Evolutionary conservation across 2,113 vertebrate species (phyloP).

Genomic region (Sturnus vulgaris): DNA sequence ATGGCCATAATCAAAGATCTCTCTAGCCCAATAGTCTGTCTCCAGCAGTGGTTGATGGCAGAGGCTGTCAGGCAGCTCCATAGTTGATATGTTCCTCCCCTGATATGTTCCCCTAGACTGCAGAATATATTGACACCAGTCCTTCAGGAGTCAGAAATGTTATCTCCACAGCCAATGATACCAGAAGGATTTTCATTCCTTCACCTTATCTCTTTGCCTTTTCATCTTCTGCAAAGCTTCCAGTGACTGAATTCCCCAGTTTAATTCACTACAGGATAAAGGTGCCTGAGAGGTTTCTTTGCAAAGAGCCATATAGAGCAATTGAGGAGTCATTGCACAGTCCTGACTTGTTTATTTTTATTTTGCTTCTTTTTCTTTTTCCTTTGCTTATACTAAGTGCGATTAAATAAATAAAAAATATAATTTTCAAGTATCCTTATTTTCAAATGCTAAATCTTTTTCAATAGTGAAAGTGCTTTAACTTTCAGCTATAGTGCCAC

Average conservation of each 20-base stretch:
- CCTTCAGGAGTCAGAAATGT: background rate
- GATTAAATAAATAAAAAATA: background rate
- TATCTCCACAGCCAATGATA: background rate
- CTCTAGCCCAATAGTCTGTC: background rate
- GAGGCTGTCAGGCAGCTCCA: background rate
- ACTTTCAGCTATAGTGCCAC: background rate
- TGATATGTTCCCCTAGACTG: background rate
- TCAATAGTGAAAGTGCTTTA: background rate
- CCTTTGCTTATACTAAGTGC: background rate
- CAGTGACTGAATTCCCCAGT: background rate
- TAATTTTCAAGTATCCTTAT: background rate
- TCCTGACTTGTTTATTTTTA: background rate
- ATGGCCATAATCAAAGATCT: background rate
- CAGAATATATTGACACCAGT: rapidly evolving
- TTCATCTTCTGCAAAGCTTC: background rate
- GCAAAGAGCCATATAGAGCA: background rate
- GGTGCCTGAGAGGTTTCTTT: background rate
- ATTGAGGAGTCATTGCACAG: background rate
- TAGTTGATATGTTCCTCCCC: background rate
- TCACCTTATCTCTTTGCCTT: background rate
- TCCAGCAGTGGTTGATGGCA: rapidly evolving
- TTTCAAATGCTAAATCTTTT: background rate
- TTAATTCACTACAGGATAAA: background rate
- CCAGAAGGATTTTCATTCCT: background rate
- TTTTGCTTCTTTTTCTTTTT: background rate